Evolutionary conservation across 2,888 invertebrate genomes (phyloP).

Genomic region (Globia sparganii): DNA sequence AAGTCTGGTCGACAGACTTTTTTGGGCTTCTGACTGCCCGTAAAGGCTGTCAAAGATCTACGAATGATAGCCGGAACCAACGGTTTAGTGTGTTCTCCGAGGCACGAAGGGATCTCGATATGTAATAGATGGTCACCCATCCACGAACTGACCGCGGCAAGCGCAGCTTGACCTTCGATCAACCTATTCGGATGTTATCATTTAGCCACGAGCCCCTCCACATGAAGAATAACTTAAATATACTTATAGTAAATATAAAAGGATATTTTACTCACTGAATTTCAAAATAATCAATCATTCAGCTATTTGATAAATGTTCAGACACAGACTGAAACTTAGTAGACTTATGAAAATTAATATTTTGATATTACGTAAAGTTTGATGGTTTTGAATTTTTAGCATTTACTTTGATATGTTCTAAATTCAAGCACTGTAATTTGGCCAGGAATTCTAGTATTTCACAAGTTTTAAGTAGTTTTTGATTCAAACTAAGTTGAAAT

Average conservation of each 20-base stretch:
- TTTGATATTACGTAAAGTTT: conserved; percentile 12
- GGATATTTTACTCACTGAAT: conserved; percentile 23
- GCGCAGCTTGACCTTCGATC: neutral
- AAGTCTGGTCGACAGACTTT: neutral
- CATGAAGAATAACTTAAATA: conserved; percentile 20
- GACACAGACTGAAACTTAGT: conserved; percentile 12
- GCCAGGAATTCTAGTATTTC: neutral
- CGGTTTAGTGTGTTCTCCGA: neutral
- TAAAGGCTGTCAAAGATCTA: neutral
- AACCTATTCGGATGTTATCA: neutral
- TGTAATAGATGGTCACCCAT: neutral
- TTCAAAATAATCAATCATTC: conserved; percentile 48
- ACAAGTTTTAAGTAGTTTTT: neutral
- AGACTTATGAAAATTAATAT: conserved; percentile 16
- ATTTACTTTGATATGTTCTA: neutral
- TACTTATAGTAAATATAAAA: conserved; percentile 5
- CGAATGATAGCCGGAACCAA: neutral
- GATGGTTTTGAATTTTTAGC: neutral
- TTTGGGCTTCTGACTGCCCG: neutral
- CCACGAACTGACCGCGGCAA: neutral
- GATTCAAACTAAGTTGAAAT: no score
- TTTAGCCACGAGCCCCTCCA: neutral
- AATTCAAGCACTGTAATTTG: neutral
- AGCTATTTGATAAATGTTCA: conserved; percentile 36
- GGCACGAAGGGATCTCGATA: neutral